Percentiles rank a stretch among this genome's conserved stretches.
These are phyloP conservation scores for Philopedon plagiatum DNA, from an alignment of 2,888 invertebrate species.

Conservation along the genomic window DNA sequence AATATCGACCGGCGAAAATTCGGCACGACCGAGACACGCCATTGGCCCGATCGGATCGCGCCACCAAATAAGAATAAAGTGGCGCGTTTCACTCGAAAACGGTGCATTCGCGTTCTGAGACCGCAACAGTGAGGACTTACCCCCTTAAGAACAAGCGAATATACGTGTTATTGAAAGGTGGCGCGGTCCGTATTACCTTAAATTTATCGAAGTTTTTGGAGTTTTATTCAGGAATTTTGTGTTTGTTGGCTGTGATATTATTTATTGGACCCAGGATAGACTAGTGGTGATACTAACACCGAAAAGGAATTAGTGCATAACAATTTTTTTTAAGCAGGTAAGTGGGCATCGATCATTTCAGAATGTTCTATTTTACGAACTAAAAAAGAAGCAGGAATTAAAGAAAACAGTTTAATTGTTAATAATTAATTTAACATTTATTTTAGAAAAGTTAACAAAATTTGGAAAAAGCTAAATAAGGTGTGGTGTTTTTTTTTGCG, in stretches of 20 bases:
- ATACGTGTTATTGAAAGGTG: slow-evolving; percentile 2
- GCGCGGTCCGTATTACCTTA: neutral
- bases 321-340: neutral
- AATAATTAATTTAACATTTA: too few species aligned
- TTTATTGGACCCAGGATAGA: neutral
- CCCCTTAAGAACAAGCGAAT: slow-evolving; percentile 17
- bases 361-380: neutral
- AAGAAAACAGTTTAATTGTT: too few species aligned
- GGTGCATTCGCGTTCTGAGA: slow-evolving; percentile 41
- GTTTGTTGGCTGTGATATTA: slow-evolving; percentile 37
- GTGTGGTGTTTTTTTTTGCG: too few species aligned
- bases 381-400: too few species aligned
- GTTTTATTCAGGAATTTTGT: slow-evolving; percentile 32
- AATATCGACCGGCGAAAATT: slow-evolving; percentile 49
- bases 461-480: too few species aligned
- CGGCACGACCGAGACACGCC: slow-evolving; percentile 48
- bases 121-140: slow-evolving; percentile 17
- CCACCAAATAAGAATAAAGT: slow-evolving; percentile 49
- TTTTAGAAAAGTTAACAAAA: too few species aligned
- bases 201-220: slow-evolving; percentile 14
- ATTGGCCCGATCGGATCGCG: slow-evolving; percentile 48
- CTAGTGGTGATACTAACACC: neutral
- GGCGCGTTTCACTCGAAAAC: slow-evolving; percentile 35
- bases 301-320: neutral
- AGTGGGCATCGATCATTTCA: neutral